Evolutionary conservation across 2,888 invertebrate species (phyloP), one percentile per base, ranked within the genome.

Genomic region (Cephalotes varians): DNA sequence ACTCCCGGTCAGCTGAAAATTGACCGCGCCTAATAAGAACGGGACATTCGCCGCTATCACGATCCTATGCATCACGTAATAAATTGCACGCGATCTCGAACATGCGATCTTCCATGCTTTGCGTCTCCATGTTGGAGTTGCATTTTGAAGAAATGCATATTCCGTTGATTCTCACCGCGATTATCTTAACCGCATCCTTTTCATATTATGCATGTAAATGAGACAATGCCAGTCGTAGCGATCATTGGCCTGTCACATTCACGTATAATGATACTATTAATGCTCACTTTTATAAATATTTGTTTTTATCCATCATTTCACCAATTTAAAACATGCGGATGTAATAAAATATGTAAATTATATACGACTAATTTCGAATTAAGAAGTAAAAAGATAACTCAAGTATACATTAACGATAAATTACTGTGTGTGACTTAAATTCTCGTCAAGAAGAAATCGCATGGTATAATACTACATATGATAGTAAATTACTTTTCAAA

Each of bases 71-170:
- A 28, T 49, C 25, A 25, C n/a, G n/a, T 28, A 62, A 74, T 49
- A 74, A 51, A 64, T 51, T 37, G 74, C 62, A 62, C 21, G 62
- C 74, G 21, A 62, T 58, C 31, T 71, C 28, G 15, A 40, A 54
- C 31, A 71, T 31, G 73, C 73, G n/a, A 40, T 37, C 28, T 31
- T 15, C 25, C n/a, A 28, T 18, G 51, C 65, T 25, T 51, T 9
- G 54, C 21, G 28, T 28, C 15, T 18, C 10, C 44, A 28, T 31
- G 44, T 44, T 44, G 15, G 4, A 12, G 40, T 15, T 40, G 28
- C 72, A 21, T 71, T 56, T 71, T 12, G 18, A 56, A 54, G 28
- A 72, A 77, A 71, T 77, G 54, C 54, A 72, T 56, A 71, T 60
- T 40, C 54, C 73, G 60, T 77, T 44, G 44, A 73, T 47, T 73